Conservation (phyloP, 2,797 vertebrate species). For the Micropoecilia bifurca region DNA sequence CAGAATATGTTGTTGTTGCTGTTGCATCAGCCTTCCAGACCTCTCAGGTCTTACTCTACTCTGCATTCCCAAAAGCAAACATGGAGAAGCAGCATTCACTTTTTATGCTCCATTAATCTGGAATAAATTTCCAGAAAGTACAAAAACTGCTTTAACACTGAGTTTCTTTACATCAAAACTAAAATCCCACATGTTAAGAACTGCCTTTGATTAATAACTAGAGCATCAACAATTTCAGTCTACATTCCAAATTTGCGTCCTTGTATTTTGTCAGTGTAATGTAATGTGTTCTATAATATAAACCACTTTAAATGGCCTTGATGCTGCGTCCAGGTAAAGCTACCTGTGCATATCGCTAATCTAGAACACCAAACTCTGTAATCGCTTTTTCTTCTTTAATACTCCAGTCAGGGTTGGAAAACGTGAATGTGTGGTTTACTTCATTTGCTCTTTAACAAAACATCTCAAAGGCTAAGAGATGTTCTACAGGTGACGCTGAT, state of each 20-base stretch:
- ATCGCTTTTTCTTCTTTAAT: too few relatives aligned
- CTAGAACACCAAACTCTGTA: neutral
- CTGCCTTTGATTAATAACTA: neutral
- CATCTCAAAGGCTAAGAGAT: neutral
- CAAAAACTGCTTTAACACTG: neutral
- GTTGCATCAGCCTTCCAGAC: neutral
- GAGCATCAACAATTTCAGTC: neutral
- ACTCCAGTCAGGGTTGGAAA: neutral
- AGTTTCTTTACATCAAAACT: neutral
- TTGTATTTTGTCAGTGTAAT: neutral
- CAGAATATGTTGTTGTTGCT: neutral
- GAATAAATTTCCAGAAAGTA: neutral
- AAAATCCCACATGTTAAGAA: neutral
- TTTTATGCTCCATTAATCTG: neutral
- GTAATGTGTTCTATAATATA: neutral
- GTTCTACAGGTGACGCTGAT: conserved; percentile 9
- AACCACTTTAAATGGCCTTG: neutral
- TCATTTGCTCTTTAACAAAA: conserved; percentile 2
- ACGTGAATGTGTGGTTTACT: neutral
- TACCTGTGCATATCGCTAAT: neutral
- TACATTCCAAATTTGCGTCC: neutral
- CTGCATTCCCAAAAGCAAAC: too few relatives aligned
- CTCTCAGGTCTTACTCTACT: too few relatives aligned
- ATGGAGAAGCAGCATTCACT: too few relatives aligned
- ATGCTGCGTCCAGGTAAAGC: neutral